phyloP scores from a whole-genome alignment of 1,140 invertebrate species.

The Anastatus disparis region DNA sequence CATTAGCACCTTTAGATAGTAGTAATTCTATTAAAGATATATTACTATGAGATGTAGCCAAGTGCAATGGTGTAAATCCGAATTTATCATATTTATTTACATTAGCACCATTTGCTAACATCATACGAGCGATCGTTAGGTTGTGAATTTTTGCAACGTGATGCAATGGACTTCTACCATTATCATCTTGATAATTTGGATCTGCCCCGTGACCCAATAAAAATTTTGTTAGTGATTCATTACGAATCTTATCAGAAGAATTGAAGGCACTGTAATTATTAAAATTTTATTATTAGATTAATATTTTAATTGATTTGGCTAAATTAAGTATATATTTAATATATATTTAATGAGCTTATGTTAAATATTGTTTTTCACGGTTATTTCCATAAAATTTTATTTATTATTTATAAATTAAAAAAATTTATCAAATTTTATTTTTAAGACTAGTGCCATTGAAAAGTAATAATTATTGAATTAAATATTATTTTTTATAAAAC shows the following conservation, averaged over 20 bases:
- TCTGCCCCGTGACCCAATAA: background rate
- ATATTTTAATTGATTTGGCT: no score
- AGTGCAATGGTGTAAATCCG: background rate
- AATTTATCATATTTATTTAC: background rate
- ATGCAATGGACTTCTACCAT: background rate
- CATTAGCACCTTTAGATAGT: background rate
- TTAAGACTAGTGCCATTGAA: no score
- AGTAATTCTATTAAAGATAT: background rate
- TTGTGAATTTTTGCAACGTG: background rate
- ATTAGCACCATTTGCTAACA: background rate
- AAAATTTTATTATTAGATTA: no score
- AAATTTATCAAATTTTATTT: no score
- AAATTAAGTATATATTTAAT: no score
- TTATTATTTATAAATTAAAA: no score
- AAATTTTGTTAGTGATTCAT: background rate
- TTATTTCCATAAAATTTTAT: no score
- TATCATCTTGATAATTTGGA: background rate
- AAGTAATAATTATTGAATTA: no score
- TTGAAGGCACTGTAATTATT: no score
- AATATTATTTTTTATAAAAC: no score
- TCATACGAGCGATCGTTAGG: background rate
- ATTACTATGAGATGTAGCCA: constrained; percentile 6
- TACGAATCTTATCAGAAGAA: background rate
- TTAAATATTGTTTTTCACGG: no score
- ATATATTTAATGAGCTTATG: no score